Base-by-base conservation (phyloP, 1,140 invertebrate species). In the Forficula auricularia region DNA sequence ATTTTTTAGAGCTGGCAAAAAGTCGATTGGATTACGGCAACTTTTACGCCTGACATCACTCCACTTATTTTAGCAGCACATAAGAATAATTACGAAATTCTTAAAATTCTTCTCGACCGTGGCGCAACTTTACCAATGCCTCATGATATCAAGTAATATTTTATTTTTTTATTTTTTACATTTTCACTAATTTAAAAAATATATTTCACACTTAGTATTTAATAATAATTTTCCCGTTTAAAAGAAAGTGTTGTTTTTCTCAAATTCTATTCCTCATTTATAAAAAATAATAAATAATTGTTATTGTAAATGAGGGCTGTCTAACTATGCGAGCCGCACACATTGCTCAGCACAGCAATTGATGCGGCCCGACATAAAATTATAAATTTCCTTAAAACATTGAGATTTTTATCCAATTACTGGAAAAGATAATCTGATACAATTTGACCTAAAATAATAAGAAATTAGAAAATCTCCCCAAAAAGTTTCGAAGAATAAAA, bases 81-180 rank as follows among this genome's bases (percentile, higher is more conserved):
- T 56, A 71, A 78, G 50, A 90, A 95, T 55, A 94, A 94, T 63
- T 94, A 91, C 56, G 90, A 95, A 65, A 92, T 92, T 47, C 69
- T 94, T 31, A 92, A 94, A 60, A 75, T 94, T 32, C 63, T 95
- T 0, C 64, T 94, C 30, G 88, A 94, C 57, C 68, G 85, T 22
- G 85, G 84, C 14, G 83, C 84, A 0, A 82, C 80, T 0, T 60
- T 90, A 31, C 83, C 84, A 0, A 82, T 83, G 69, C 86, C 85
- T 15, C 85, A 90, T 59, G 82, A 86, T 51, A 74, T 87, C 46
- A 72, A 71, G 76, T 79, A 59, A 59, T n/a, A n/a, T n/a, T n/a
- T n/a, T n/a, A n/a, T n/a, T n/a, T 54, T 52, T 22, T 34, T 18
- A 35, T 14, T 12, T 49, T 39, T 43, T 31, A 43, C 42, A 30